These are phyloP conservation scores for Microcebus lehilahytsara DNA, from an alignment of 2,113 vertebrate genomes.

Conservation along the genomic window DNA sequence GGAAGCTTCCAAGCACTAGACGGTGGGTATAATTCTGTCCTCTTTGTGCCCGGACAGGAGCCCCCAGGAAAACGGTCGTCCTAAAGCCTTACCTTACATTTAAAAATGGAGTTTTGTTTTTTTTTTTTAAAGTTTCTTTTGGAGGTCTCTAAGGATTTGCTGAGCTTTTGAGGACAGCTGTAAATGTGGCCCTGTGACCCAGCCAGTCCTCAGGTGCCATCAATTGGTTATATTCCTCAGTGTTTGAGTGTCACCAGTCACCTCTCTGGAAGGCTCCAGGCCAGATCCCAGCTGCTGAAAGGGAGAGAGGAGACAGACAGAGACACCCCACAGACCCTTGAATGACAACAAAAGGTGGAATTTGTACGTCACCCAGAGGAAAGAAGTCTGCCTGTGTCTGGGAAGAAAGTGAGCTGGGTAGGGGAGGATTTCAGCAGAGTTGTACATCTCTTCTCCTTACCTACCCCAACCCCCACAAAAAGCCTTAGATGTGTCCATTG, in stretches of 20 bases:
- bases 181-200: background rate
- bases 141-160: background rate
- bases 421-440: background rate
- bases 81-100: background rate
- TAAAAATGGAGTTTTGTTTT: background rate
- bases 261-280: background rate
- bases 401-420: background rate
- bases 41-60: background rate
- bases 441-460: background rate
- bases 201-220: background rate
- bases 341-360: background rate
- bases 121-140: background rate
- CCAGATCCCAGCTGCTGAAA: background rate
- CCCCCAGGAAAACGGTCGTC: background rate
- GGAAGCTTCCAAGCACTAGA: constrained; percentile 46
- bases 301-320: background rate
- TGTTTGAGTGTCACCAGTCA: background rate
- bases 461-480: background rate
- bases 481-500: background rate
- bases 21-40: constrained; percentile 36
- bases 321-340: background rate
- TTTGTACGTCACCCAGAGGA: background rate
- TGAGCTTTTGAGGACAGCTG: background rate
- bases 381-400: background rate
- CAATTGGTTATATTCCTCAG: background rate